Conservation (phyloP, 2,888 invertebrate genomes). For the Protonemura montana region DNA sequence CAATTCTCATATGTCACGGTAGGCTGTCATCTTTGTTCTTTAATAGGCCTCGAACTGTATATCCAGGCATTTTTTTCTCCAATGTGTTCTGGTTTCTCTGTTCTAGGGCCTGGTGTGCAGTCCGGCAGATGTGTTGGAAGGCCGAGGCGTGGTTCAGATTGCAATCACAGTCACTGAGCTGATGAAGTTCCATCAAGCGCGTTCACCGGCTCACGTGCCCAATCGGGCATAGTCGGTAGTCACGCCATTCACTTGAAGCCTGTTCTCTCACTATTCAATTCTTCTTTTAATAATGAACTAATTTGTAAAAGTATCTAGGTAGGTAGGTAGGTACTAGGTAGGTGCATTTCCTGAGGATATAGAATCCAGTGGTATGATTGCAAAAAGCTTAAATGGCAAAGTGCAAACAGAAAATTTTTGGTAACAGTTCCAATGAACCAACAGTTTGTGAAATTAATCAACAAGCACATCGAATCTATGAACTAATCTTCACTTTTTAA, state of each 20-base stretch:
- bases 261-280: not conserved
- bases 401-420: no score
- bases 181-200: conserved; percentile 70
- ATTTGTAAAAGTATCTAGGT: no score
- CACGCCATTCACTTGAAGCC: not conserved
- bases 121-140: conserved; percentile 90
- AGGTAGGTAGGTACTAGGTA: no score
- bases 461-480: no score
- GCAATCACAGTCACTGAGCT: conserved; percentile 89
- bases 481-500: no score
- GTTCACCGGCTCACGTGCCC: conserved; percentile 56
- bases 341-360: no score
- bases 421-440: no score
- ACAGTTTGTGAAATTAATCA: no score
- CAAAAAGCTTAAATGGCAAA: no score
- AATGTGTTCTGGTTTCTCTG: conserved; percentile 48
- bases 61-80: not conserved
- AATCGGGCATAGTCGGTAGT: not conserved
- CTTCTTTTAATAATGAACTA: not conserved
- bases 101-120: conserved; percentile 89
- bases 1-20: not conserved
- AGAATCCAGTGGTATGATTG: no score
- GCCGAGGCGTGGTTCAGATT: conserved; percentile 85
- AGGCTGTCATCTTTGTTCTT: not conserved
- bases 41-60: not conserved